These are phyloP conservation scores for Hyperoplus immaculatus DNA, from an alignment of 2,797 vertebrate species.

Conservation along the genomic window DNA sequence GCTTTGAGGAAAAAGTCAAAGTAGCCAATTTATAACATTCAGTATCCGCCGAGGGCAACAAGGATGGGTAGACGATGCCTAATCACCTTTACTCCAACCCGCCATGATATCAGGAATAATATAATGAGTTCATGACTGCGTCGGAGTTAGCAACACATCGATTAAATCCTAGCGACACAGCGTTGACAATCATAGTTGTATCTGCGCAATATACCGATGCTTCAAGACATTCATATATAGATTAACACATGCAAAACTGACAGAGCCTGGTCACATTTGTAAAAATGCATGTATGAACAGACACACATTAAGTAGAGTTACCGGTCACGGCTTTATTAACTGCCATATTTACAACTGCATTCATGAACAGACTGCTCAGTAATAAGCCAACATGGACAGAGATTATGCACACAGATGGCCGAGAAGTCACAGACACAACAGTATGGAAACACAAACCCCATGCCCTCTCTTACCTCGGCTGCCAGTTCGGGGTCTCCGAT, in stretches of 20 bases:
- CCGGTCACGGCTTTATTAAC: conserved; percentile 12
- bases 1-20: conserved; percentile 40
- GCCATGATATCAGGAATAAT: conserved; percentile 5
- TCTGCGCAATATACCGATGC: background rate
- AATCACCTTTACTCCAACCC: conserved; percentile 7
- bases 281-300: background rate
- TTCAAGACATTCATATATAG: conserved; percentile 9
- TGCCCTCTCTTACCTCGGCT: conserved; percentile 82
- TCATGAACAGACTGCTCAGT: conserved; percentile 35
- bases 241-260: background rate
- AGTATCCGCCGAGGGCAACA: background rate
- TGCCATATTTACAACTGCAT: conserved; percentile 2
- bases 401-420: conserved; percentile 23
- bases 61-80: background rate
- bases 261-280: background rate
- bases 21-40: conserved; percentile 21
- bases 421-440: conserved; percentile 30
- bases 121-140: conserved; percentile 18
- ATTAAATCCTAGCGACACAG: conserved; percentile 6
- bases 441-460: conserved; percentile 27
- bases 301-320: conserved; percentile 12
- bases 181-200: background rate
- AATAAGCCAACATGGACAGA: conserved; percentile 30
- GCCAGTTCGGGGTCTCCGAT: conserved; percentile 74
- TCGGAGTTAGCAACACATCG: conserved; percentile 1